These are phyloP conservation scores for Merodon equestris DNA, from an alignment of 2,888 invertebrate genomes.

Conservation along the genomic window DNA sequence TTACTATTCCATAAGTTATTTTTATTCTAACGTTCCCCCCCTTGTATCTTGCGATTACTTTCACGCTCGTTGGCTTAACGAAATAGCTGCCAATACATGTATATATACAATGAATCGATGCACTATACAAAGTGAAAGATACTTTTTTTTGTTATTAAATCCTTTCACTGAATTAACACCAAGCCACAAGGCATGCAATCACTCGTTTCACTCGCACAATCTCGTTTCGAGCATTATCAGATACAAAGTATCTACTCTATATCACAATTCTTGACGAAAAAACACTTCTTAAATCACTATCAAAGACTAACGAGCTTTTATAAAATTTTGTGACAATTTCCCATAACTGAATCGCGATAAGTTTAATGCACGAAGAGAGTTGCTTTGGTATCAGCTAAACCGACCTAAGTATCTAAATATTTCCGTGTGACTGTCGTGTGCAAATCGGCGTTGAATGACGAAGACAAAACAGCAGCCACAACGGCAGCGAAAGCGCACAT, in stretches of 20 bases:
- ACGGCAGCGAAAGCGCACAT: conserved; percentile 64
- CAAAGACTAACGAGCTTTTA: not conserved
- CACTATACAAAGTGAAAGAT: conserved; percentile 36
- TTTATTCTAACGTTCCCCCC: too few relatives aligned
- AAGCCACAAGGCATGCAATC: conserved; percentile 25
- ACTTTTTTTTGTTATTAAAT: conserved; percentile 26
- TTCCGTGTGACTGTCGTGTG: conserved; percentile 59
- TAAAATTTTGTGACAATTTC: not conserved
- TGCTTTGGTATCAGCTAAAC: conserved; percentile 21
- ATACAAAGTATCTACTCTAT: not conserved
- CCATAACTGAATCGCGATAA: conserved; percentile 14
- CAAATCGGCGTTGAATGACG: conserved; percentile 42
- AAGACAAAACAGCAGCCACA: conserved; percentile 51
- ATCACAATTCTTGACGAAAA: not conserved
- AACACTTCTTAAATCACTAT: not conserved
- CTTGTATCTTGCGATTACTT: conserved; percentile 35
- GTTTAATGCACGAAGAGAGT: conserved; percentile 2
- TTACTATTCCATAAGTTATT: too few relatives aligned
- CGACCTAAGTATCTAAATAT: conserved; percentile 61
- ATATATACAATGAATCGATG: too few relatives aligned
- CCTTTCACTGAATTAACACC: conserved; percentile 56
- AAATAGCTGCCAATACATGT: conserved; percentile 14
- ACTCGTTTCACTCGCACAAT: conserved; percentile 39
- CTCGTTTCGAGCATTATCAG: conserved; percentile 31
- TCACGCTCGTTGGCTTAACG: conserved; percentile 43